phyloP scores from a whole-genome alignment of 2,888 invertebrate genomes.

The Gastracanthus pulcherrimus region DNA sequence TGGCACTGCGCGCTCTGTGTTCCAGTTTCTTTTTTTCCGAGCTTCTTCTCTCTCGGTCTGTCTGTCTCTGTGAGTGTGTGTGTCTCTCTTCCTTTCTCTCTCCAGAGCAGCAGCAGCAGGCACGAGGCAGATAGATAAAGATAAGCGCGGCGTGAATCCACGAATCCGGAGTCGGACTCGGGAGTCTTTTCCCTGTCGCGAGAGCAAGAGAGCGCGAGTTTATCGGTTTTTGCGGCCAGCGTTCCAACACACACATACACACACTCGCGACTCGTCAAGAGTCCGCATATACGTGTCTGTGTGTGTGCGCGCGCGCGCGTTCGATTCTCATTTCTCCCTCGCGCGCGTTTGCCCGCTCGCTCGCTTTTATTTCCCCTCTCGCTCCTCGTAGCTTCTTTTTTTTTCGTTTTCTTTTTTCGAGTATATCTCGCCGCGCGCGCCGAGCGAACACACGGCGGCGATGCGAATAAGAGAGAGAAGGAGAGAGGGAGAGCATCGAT shows the following conservation, averaged over 20 bases:
- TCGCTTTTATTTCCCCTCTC: background rate
- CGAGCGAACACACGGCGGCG: background rate
- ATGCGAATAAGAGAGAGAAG: slow-evolving; percentile 37
- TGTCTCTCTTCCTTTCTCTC: background rate
- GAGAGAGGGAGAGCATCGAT: slow-evolving; percentile 50
- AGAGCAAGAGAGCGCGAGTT: too few species aligned
- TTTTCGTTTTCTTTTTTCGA: background rate
- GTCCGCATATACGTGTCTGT: too few species aligned
- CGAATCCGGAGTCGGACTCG: background rate
- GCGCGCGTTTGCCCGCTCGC: background rate
- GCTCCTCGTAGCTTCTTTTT: background rate
- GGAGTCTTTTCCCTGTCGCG: too few species aligned
- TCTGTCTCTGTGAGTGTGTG: background rate
- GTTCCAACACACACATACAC: background rate
- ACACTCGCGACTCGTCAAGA: background rate
- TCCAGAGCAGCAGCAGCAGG: too few species aligned
- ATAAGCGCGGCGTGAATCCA: background rate
- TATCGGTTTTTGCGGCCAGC: slow-evolving; percentile 37
- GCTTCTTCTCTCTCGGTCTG: background rate
- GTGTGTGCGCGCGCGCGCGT: too few species aligned
- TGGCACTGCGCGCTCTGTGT: background rate
- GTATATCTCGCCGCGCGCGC: background rate
- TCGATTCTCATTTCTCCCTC: slow-evolving; percentile 44
- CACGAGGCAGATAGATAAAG: too few species aligned
- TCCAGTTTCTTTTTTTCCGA: slow-evolving; percentile 33